These are phyloP conservation scores for Thalassophryne amazonica DNA, from an alignment of 2,797 vertebrate genomes.

Conservation along the genomic window DNA sequence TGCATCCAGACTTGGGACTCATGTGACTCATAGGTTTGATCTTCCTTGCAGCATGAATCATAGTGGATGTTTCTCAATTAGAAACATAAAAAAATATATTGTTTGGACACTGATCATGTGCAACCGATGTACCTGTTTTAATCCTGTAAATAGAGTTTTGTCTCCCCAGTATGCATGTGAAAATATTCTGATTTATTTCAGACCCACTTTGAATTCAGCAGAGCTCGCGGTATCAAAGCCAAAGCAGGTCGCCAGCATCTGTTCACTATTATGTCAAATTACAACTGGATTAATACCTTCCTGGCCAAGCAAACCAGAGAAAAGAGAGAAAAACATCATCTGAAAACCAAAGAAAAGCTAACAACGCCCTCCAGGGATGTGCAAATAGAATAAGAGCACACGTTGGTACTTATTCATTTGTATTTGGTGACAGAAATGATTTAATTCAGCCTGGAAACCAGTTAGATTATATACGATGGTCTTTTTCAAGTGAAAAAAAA, in stretches of 20 bases:
- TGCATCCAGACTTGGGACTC: no score
- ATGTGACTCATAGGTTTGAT: no score
- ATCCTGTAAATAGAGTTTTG: no score
- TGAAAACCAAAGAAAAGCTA: conserved; percentile 46
- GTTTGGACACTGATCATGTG: no score
- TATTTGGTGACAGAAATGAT: conserved; percentile 60
- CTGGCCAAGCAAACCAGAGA: conserved; percentile 44
- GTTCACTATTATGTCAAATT: conserved; percentile 58
- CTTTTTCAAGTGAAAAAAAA: conserved; percentile 37
- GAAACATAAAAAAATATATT: no score
- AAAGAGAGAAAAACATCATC: conserved; percentile 40
- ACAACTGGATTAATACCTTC: conserved; percentile 57
- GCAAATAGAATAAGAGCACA: conserved; percentile 63
- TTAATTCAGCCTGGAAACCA: conserved; percentile 63
- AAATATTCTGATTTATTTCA: conserved; percentile 59
- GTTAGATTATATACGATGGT: conserved; percentile 68
- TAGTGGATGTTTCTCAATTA: no score
- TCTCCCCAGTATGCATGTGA: conserved; percentile 37
- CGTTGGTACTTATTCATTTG: conserved; percentile 62
- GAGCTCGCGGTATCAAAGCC: conserved; percentile 44
- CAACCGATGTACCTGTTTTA: no score
- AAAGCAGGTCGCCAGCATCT: conserved; percentile 44
- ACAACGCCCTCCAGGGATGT: conserved; percentile 46
- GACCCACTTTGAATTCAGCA: conserved; percentile 31
- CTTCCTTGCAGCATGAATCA: no score